phyloP scores from a whole-genome alignment of 53 echinoderm and acorn worm genomes.

The Patiria pectinifera region DNA sequence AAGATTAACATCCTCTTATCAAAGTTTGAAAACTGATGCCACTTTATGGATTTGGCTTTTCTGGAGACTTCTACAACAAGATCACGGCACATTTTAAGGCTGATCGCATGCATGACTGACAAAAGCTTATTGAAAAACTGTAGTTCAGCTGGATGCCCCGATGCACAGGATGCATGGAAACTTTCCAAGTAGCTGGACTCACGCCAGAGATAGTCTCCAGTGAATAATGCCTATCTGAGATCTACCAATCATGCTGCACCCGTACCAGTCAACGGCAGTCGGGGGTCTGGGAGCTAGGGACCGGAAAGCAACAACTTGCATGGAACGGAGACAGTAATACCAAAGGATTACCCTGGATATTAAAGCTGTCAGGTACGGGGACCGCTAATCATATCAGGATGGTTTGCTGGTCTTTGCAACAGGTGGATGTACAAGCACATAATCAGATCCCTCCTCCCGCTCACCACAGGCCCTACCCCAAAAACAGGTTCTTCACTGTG shows the following conservation, averaged over 20 bases:
- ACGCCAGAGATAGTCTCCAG: not conserved
- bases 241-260: not conserved
- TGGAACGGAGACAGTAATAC: conserved; percentile 30
- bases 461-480: not conserved
- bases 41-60: no score
- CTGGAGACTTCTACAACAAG: no score
- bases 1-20: no score
- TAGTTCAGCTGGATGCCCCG: no score
- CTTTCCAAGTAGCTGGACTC: not conserved
- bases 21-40: no score
- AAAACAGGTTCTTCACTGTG: no score
- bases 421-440: not conserved
- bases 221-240: not conserved
- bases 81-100: no score
- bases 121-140: no score
- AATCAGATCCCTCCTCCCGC: not conserved
- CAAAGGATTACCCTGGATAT: conserved; percentile 28
- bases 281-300: not conserved
- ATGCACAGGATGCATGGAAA: not conserved
- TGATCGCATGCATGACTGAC: no score
- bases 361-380: not conserved
- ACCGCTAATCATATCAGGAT: not conserved
- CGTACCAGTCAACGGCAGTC: not conserved
- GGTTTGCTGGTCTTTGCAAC: not conserved
- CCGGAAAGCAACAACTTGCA: not conserved